Base-by-base conservation (phyloP, 1,140 invertebrate species). In the Schlechtendalia chinensis region DNA sequence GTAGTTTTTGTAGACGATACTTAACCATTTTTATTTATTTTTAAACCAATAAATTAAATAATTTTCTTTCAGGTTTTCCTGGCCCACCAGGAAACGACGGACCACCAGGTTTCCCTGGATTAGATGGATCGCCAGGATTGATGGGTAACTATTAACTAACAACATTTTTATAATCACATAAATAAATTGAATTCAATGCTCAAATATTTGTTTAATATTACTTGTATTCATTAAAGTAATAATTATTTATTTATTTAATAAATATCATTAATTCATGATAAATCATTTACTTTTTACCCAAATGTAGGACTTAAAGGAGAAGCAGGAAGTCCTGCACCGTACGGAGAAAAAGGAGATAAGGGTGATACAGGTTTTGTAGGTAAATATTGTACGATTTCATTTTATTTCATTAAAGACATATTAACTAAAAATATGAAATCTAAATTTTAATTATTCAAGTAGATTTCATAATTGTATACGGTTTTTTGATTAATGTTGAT, bases 221-320 rank as follows among this genome's bases (percentile, higher is more conserved):
- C 16, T 19, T 6, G 1, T 19, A 32, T 32, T 32, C 2, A 17
- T 54, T 17, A 29, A 63, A 5, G 1, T 32, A n/a, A 29, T 17
- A 75, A 32, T 17, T 39, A 39, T 39, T 39, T 39, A 39, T 39
- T 39, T 39, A 39, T 39, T 39, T 39, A 39, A 39, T 39, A n/a
- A n/a, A n/a, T n/a, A n/a, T n/a, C n/a, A n/a, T n/a, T n/a, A n/a
- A n/a, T n/a, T n/a, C n/a, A n/a, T n/a, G n/a, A n/a, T n/a, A n/a
- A n/a, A n/a, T n/a, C n/a, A n/a, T n/a, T n/a, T n/a, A 11, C 8
- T 53, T 11, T 45, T 39, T 75, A 29, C 17, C 5, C 16, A n/a
- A 22, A 39, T 63, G 85, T 86, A 24, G 91, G 91, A 14, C 88
- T 88, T 17, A 91, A 91, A 87, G 87, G 91, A 17, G 90, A 91